Base-by-base conservation (phyloP, 35 echinoderm and acorn worm genomes). In the Holothuria glaberrima region DNA sequence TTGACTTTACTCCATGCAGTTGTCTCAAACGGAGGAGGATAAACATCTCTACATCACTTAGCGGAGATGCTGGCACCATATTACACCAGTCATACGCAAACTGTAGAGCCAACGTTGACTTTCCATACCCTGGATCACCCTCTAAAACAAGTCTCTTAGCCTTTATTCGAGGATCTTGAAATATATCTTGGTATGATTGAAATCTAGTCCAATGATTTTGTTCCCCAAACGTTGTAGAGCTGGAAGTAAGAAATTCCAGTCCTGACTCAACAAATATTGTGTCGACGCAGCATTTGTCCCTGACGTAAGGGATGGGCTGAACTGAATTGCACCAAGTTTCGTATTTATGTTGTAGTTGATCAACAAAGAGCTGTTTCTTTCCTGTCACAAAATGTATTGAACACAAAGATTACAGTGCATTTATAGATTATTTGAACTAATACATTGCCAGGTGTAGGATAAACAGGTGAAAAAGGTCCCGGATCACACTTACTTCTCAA, bases 61-160 rank as follows among this genome's bases (percentile, higher is more conserved):
- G 30, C 0, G 64, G 64, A 32, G 64, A 68, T 1, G n/a, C 24
- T 20, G n/a, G 64, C 30, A 68, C 64, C 64, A 28, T 25, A 20
- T 68, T 68, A 68, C 64, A 68, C 64, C 64, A 68, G n/a, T 68
- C 64, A 68, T 68, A 68, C 16, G 30, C 24, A 68, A 68, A 68
- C 30, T 68, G 64, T 28, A 68, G 22, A 19, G 64, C 7, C 2
- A 68, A 14, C 0, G 64, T 68, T 4, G 64, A 68, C 12, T 68
- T 68, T 25, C 64, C 64, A 32, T 68, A 68, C 22, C 64, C 64
- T 6, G 64, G 64, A 10, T 68, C 64, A 24, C 64, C 64, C 13
- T 54, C 50, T 14, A 54, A 54, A 54, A 54, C 12, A 54, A 54
- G 9, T 54, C 50, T 5, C 13, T 54, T 54, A 17, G 50, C 50